Conservation (phyloP, 1,140 invertebrate species). For the Drosophila rufa region DNA sequence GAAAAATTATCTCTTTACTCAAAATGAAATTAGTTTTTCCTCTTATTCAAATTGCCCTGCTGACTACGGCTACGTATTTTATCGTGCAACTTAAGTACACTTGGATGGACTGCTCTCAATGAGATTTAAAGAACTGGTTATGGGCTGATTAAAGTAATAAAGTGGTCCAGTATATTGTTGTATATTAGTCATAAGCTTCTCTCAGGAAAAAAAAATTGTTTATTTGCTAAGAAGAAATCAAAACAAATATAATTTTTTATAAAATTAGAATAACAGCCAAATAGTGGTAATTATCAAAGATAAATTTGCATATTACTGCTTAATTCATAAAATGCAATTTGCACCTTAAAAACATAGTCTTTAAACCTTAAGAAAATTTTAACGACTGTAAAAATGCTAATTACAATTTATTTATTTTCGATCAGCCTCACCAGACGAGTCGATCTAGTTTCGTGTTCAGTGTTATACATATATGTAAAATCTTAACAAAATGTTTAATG, state of each 20-base stretch:
- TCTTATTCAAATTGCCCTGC: constrained; percentile 64
- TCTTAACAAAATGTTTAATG: too few relatives aligned
- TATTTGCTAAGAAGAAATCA: background rate
- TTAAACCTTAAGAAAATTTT: too few relatives aligned
- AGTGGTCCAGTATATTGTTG: background rate
- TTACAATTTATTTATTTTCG: too few relatives aligned
- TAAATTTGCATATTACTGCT: too few relatives aligned
- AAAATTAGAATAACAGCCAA: too few relatives aligned
- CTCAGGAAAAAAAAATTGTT: background rate
- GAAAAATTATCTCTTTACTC: constrained; percentile 40
- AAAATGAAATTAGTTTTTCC: constrained; percentile 56
- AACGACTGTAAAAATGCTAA: too few relatives aligned
- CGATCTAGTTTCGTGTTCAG: too few relatives aligned
- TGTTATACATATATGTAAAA: too few relatives aligned
- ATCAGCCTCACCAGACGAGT: too few relatives aligned
- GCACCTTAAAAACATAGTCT: too few relatives aligned
- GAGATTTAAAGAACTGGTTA: constrained; percentile 28
- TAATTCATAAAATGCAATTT: too few relatives aligned
- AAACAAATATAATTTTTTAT: background rate
- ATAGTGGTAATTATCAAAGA: too few relatives aligned
- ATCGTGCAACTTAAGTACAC: constrained; percentile 56
- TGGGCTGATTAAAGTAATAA: constrained; percentile 10
- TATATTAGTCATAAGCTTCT: background rate
- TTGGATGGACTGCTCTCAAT: constrained; percentile 39
- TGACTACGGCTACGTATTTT: constrained; percentile 26